Evolutionary conservation across 2,113 vertebrate genomes (phyloP), one percentile per base, ranked within the genome.

Genomic region (Parotia lawesii): DNA sequence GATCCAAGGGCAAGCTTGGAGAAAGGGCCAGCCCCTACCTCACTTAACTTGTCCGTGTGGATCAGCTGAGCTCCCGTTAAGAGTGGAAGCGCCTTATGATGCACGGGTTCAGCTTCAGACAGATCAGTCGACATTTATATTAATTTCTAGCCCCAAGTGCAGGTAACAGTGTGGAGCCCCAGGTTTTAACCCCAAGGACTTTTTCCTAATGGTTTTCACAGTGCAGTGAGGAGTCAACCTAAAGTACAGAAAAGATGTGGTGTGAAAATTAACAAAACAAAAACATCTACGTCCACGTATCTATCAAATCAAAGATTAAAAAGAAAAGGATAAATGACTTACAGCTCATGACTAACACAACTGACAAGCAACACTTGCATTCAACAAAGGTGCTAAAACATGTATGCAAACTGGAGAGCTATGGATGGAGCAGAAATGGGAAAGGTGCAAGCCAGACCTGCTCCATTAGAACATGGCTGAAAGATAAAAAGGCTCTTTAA

Each of bases 1-100:
- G 97, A 97, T 98, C 97, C 98, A 94, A 97, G 97, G 97, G 97
- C 97, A 90, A 97, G 96, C 97, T 96, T 97, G 97, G 97, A 97
- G 97, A 97, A 96, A 21, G 93, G 90, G 94, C 96, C 97, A 96
- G 97, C 97, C 98, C 98, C 97, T 98, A 98, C 98, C 98, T 98
- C 98, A 97, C 98, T 97, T 95, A 97, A 98, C 97, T 98, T 98
- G 97, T 98, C 98, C 96, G 95, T 97, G 97, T 97, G 97, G 96
- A 97, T 98, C 97, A 97, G 97, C 97, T 98, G 98, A 97, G 97
- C 97, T 97, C 97, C 98, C 97, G 97, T 73, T 98, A 98, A 98
- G 97, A 97, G 97, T 97, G 98, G 97, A 97, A 98, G 97, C 91
- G 97, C 93, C 97, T 98, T 98, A 98, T 97, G 97, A 97, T 97